Evolutionary conservation across 2,888 invertebrate genomes (phyloP), one percentile per base, ranked within the genome.

Genomic region (Calameuta filiformis): DNA sequence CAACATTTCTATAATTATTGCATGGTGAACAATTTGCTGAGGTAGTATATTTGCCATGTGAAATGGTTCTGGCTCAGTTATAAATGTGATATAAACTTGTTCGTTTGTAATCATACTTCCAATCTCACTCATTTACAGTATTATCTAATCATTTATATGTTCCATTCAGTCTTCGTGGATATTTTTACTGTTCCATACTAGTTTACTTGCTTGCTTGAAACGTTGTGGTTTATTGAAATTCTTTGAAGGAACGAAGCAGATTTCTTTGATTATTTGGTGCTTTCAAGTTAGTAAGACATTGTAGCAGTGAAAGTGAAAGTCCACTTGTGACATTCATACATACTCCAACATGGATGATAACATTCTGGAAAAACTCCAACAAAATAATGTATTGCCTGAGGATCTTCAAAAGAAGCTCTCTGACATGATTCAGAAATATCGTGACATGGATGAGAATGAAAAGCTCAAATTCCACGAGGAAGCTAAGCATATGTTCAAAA

Each of bases 391-490:
- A 0, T 3, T 87, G 12, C 73, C 83, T 31, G 76, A 80, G 0
- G 81, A 82, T 4, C 73, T 82, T 1, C 78, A 79, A n/a, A 77
- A 84, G 4, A 87, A 86, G 75, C n/a, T 88, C 9, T 77, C 77
- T 2, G 78, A 56, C 0, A 68, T 89, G 11, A 12, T 85, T 3
- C 77, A 84, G 9, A 82, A 82, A 73, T 89, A 86, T 79, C 79
- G 83, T 31, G 71, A 76, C 9, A 76, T 91, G 89, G 84, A 85
- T 4, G 90, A 92, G 0, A 89, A 88, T 0, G 92, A 93, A 1
- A 92, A 91, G 71, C 86, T 85, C 0, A 77, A 87, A 9, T 93
- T 93, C 68, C 85, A 91, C 0, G 80, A 83, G 0, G 76, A 77
- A 12, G 83, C 83, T 12, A 69, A 82, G 23, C 82, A 77, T 3